Base-by-base conservation (phyloP, 2,797 vertebrate genomes). In the Artibeus jamaicensis region DNA sequence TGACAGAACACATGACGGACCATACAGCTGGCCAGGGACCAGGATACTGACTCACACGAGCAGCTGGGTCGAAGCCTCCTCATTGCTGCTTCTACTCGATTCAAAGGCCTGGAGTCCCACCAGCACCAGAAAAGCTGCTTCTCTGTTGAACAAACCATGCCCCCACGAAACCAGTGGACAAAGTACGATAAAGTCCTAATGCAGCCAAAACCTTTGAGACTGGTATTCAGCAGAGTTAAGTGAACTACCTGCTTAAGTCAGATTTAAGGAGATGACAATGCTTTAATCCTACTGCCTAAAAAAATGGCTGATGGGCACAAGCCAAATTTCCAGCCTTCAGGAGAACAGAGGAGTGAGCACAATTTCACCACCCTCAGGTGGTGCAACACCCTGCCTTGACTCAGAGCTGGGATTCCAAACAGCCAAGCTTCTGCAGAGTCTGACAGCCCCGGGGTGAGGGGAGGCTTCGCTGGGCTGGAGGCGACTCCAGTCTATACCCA, bases 381-480 rank as follows among this genome's bases (percentile, higher is more conserved):
- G 6, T 1, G 19, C 29, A 32, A 26, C 6, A 12, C 15, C 42
- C 53, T 10, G 8, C 22, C 15, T 10, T 37, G 67, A 37, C 62
- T 39, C 10, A 7, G 37, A 14, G 11, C 21, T 12, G 34, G 62
- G 21, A 57, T 16, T 29, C 89, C 11, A 15, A 82, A 22, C 26
- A 44, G 37, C 6, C 18, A 0, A 0, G 32, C 26, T 57, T 48
- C 9, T 3, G 21, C 5, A 8, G n/a, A 46, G 11, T 6, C 65
- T 15, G 10, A 6, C 0, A 39, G 55, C 46, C 16, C 0, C 0
- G 39, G 18, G 16, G 22, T 2, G 19, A 26, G 1, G 4, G 37
- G 9, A 26, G 53, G 3, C 14, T 0, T 18, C 0, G 0, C 42
- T 9, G 57, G 29, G 46, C 46, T 34, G 15, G 9, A 1, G 37